Percentiles rank a stretch among this genome's conserved stretches.
phyloP scores from a whole-genome alignment of 2,113 vertebrate species.

The Leuciscus idus region DNA sequence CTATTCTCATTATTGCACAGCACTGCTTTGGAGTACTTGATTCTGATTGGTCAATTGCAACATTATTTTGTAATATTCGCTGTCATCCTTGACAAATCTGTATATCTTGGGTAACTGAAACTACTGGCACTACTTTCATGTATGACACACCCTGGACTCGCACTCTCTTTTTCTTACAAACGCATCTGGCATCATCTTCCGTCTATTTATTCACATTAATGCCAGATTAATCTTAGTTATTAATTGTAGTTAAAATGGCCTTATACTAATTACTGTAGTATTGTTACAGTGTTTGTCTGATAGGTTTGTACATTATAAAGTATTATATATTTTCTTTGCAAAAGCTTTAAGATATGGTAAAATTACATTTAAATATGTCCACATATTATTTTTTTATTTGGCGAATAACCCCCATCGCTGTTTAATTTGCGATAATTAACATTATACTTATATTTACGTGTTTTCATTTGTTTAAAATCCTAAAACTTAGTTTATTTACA shows the following conservation, averaged over 20 bases:
- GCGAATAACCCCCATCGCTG: neutral
- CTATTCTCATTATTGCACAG: constrained; percentile 3
- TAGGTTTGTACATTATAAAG: neutral
- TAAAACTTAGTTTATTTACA: neutral
- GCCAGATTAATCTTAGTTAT: neutral
- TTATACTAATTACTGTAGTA: neutral
- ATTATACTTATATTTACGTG: neutral
- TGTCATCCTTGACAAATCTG: neutral
- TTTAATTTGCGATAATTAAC: neutral
- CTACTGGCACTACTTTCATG: neutral
- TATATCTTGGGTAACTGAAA: neutral
- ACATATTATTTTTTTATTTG: neutral
- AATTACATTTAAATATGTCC: neutral
- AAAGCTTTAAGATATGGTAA: neutral
- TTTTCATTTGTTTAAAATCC: neutral
- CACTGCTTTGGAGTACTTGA: neutral
- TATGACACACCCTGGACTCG: neutral
- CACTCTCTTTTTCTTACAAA: neutral
- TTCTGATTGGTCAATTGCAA: neutral
- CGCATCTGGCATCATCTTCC: neutral
- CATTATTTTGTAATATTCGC: neutral
- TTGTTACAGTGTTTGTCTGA: neutral
- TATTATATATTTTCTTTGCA: neutral
- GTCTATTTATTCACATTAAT: no score
- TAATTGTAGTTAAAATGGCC: neutral